These are phyloP conservation scores for Drosophila mimetica DNA, from an alignment of 2,888 invertebrate species.

Conservation along the genomic window DNA sequence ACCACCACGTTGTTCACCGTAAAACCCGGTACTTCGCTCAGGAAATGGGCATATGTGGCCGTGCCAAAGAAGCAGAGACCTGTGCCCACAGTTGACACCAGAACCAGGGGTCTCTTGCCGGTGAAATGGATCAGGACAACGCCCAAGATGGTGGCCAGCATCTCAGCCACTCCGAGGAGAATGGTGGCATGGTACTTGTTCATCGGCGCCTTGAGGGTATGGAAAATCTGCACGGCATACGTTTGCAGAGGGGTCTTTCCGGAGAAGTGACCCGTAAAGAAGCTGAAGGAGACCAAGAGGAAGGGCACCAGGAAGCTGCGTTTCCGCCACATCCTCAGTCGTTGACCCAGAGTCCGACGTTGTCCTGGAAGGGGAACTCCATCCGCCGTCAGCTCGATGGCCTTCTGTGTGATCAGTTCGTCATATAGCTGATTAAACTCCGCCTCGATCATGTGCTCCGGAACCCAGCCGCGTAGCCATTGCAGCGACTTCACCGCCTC, in stretches of 20 bases:
- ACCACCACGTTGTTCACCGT: conserved; percentile 83
- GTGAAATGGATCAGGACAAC: conserved; percentile 89
- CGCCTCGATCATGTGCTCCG: conserved; percentile 86
- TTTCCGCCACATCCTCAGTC: conserved; percentile 85
- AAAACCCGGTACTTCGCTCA: conserved; percentile 83
- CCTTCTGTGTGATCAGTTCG: conserved; percentile 79
- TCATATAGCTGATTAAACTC: conserved; percentile 83
- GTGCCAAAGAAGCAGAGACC: conserved; percentile 87
- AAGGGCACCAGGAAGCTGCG: conserved; percentile 89
- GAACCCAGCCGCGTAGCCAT: conserved; percentile 92
- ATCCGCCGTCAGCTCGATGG: conserved; percentile 71
- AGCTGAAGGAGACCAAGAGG: conserved; percentile 87
- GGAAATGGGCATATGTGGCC: conserved; percentile 83
- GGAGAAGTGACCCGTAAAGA: conserved; percentile 90
- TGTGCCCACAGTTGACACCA: conserved; percentile 88
- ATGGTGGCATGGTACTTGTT: conserved; percentile 91
- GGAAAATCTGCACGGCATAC: conserved; percentile 91
- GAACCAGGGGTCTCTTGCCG: conserved; percentile 89
- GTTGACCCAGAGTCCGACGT: conserved; percentile 54
- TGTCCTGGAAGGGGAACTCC: conserved; percentile 43
- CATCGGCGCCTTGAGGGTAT: conserved; percentile 89
- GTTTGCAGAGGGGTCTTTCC: conserved; percentile 91
- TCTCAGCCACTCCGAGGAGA: conserved; percentile 89
- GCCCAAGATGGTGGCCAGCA: conserved; percentile 88
- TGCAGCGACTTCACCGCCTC: conserved; percentile 90